Evolutionary conservation across 2,797 vertebrate species (phyloP).

Genomic region (Pangasius mekongensis): DNA sequence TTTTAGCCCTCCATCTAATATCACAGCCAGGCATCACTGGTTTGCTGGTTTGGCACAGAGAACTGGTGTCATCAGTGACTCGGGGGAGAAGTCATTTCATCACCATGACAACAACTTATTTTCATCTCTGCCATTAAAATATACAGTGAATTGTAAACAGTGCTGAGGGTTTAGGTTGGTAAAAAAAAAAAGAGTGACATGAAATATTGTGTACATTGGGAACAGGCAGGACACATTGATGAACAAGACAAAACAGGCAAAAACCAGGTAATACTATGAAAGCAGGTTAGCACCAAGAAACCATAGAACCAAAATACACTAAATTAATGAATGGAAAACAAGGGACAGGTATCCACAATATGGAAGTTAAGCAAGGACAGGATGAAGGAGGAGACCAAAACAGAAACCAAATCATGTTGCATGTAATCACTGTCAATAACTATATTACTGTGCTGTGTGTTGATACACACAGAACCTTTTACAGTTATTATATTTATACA

Average conservation of each 20-base stretch:
- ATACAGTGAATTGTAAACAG: neutral
- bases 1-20: neutral
- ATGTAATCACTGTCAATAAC: neutral
- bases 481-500: neutral
- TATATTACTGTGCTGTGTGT: neutral
- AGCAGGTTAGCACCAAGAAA: neutral
- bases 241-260: neutral
- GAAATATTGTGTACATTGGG: neutral
- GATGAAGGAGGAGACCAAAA: neutral
- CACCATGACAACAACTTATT: slow-evolving; percentile 1
- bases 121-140: neutral
- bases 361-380: neutral
- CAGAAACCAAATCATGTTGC: neutral
- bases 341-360: neutral
- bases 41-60: neutral
- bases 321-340: neutral
- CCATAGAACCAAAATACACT: neutral
- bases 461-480: neutral
- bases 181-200: neutral
- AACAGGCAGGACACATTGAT: neutral
- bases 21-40: neutral
- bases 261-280: neutral
- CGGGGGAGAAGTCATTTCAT: neutral
- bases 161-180: neutral
- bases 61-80: neutral